Evolutionary conservation across 2,797 vertebrate species (phyloP), one percentile per base, ranked within the genome.

Genomic region (Hylomyscus alleni): DNA sequence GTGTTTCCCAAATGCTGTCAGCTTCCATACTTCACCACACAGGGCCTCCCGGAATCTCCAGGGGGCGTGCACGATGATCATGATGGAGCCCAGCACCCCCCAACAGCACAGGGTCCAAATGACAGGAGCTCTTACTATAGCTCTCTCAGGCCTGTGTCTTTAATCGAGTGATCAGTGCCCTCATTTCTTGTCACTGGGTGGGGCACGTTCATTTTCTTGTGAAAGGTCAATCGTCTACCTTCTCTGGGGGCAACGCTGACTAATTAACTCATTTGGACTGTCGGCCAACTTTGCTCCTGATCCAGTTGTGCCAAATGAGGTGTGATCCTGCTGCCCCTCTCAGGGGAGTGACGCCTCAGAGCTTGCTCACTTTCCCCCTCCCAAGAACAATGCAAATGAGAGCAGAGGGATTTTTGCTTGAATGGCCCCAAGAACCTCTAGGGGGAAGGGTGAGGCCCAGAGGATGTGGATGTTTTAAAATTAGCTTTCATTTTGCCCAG

Each of bases 381-480:
- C 81, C 12, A 15, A 88, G 80, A 93, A 94, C n/a, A 84, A 98
- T 95, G 94, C 95, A 97, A 97, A 97, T 96, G 65, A 97, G 86
- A 60, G 67, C 4, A 19, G 54, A 95, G 96, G 86, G 92, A 87
- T 34, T 94, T 95, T 91, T 91, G 85, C 69, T 62, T n/a, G 26
- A 92, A 75, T 17, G 31, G 60, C 58, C 95, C 82, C 50, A 83
- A 40, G 31, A 56, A 73, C 17, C 87, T 44, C 85, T 82, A 54
- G 84, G 88, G 90, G 67, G 72, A 34, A 88, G 72, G 78, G 80
- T 31, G 37, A 82, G 90, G 72, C 92, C 60, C 84, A 93, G 93
- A 97, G 96, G 95, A 97, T 90, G 89, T 91, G 92, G 86, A 84
- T 60, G 40, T 95, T 97, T 97, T 95, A 94, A 98, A 98, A 95